A percentile compares a stretch with the other conserved stretches of the same genome.
phyloP scores from a whole-genome alignment of 2,113 vertebrate species.

The Rafetus swinhoei region DNA sequence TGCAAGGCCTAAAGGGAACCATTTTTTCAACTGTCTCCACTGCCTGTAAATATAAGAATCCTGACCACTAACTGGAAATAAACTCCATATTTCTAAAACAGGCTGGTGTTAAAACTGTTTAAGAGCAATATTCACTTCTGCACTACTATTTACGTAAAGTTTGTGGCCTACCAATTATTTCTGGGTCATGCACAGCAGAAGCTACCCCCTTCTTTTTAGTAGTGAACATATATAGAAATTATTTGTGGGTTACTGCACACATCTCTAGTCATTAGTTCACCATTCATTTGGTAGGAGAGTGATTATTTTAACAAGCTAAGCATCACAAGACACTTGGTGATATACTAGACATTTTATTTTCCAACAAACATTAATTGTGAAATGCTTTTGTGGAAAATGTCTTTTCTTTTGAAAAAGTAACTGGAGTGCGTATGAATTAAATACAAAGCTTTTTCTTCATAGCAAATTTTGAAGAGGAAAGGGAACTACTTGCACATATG shows the following conservation, averaged over 20 bases:
- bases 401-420: not conserved
- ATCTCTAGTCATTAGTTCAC: slow-evolving; percentile 59
- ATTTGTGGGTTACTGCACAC: slow-evolving; percentile 52
- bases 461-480: not conserved
- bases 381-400: not conserved
- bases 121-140: slow-evolving; percentile 23
- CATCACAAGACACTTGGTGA: not conserved
- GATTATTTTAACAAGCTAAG: slow-evolving; percentile 53
- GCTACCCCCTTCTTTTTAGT: slow-evolving; percentile 13
- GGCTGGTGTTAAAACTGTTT: not conserved
- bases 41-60: not conserved
- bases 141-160: slow-evolving; percentile 32
- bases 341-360: not conserved
- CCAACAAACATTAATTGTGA: not conserved
- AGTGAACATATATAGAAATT: slow-evolving; percentile 28
- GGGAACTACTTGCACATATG: not conserved
- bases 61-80: not conserved
- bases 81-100: not conserved
- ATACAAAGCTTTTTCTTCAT: not conserved
- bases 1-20: not conserved
- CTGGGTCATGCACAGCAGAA: slow-evolving; percentile 23
- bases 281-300: not conserved
- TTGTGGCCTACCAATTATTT: slow-evolving; percentile 38
- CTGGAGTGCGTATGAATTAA: not conserved
- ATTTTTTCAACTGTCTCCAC: not conserved